These are phyloP conservation scores for Tichodroma muraria DNA, from an alignment of 2,113 vertebrate species.

Conservation along the genomic window DNA sequence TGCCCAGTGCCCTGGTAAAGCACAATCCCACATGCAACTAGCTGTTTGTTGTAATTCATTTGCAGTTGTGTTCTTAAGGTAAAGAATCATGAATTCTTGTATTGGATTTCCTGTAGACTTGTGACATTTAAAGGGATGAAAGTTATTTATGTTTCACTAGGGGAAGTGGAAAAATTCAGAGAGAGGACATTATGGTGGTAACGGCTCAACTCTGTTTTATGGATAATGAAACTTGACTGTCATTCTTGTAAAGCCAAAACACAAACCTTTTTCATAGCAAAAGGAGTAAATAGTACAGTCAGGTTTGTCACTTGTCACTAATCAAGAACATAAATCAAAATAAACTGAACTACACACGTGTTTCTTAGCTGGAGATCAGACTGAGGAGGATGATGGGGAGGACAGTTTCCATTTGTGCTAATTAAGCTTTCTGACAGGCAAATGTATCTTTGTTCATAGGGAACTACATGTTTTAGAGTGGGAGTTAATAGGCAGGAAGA, in stretches of 20 bases:
- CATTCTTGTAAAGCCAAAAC: neutral
- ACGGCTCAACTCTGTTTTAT: neutral
- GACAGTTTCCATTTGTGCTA: constrained; percentile 1
- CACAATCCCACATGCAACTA: rapidly evolving
- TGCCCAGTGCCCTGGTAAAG: neutral
- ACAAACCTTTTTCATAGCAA: neutral
- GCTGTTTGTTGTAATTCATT: neutral
- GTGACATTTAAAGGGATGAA: neutral
- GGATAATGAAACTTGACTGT: neutral
- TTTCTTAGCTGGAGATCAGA: neutral
- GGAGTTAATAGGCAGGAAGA: constrained; percentile 35
- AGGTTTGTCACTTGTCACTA: neutral
- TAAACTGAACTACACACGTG: neutral
- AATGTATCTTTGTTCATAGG: neutral
- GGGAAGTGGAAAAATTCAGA: neutral
- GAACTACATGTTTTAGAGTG: neutral
- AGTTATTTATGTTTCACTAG: neutral
- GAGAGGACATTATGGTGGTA: rapidly evolving
- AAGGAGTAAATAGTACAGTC: neutral
- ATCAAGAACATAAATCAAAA: neutral
- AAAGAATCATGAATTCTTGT: neutral
- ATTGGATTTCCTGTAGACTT: neutral
- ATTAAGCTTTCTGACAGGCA: constrained; percentile 31
- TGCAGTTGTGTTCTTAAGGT: neutral
- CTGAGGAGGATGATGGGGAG: neutral